Conservation (phyloP, 2,797 vertebrate species). For the Acanthopagrus latus region DNA sequence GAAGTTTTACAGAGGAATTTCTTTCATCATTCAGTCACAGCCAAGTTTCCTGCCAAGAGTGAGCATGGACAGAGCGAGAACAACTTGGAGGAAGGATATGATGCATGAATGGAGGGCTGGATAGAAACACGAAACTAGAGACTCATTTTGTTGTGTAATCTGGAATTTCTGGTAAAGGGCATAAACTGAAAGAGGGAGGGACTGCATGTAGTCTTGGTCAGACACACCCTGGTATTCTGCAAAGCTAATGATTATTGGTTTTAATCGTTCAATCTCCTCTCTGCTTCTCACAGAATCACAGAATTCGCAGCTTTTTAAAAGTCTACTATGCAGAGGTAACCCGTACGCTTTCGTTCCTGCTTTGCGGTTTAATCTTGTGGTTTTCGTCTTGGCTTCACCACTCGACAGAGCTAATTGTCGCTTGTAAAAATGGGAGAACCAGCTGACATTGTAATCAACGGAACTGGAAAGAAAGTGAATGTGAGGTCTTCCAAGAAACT, state of each 20-base stretch:
- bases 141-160: slow-evolving; percentile 20
- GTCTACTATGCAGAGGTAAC: not conserved
- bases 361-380: slow-evolving; percentile 14
- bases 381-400: slow-evolving; percentile 15
- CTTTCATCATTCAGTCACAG: slow-evolving; percentile 8
- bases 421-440: slow-evolving; percentile 27
- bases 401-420: slow-evolving; percentile 21
- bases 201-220: slow-evolving; percentile 9
- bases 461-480: slow-evolving; percentile 24
- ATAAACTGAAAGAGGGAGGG: slow-evolving; percentile 25
- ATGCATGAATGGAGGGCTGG: not conserved
- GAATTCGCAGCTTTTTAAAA: not conserved
- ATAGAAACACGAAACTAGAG: slow-evolving; percentile 36
- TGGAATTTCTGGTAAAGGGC: not conserved
- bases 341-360: not conserved
- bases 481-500: slow-evolving; percentile 44
- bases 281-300: slow-evolving; percentile 19
- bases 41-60: slow-evolving; percentile 12
- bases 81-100: slow-evolving; percentile 53
- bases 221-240: slow-evolving; percentile 62
- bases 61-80: slow-evolving; percentile 23
- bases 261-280: slow-evolving; percentile 35
- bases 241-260: slow-evolving; percentile 61
- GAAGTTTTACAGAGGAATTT: slow-evolving; percentile 20
- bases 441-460: slow-evolving; percentile 40